Evolutionary conservation across 2,113 vertebrate species (phyloP).

Genomic region (Galemys pyrenaicus): DNA sequence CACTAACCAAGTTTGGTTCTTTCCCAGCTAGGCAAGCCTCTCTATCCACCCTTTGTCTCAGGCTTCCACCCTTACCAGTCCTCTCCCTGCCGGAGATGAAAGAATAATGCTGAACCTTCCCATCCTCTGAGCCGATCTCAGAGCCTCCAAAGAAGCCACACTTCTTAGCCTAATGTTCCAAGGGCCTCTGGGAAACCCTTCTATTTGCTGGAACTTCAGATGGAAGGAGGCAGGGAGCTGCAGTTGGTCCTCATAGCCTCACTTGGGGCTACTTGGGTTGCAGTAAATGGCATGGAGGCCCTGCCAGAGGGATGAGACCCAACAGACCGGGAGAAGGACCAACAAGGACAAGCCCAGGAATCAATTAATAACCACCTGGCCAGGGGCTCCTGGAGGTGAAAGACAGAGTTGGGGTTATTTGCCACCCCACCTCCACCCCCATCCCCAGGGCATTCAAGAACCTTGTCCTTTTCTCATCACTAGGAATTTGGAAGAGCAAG

Average conservation of each 20-base stretch:
- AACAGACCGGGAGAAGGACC: background rate
- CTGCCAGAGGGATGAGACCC: background rate
- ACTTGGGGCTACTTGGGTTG: background rate
- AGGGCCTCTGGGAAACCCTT: background rate
- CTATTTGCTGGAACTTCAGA: background rate
- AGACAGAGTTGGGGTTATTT: background rate
- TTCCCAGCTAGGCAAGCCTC: background rate
- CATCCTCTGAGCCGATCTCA: background rate
- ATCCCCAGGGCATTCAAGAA: background rate
- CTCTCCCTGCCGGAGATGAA: background rate
- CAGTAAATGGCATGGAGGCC: background rate
- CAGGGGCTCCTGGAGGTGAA: background rate
- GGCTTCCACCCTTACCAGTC: background rate
- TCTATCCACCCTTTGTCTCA: background rate
- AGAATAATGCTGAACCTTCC: background rate
- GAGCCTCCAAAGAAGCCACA: background rate
- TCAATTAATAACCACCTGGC: constrained; percentile 7
- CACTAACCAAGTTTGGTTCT: background rate
- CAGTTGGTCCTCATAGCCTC: background rate
- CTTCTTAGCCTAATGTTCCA: background rate
- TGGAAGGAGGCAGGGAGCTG: background rate
- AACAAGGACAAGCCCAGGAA: background rate
- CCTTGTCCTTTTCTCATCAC: background rate
- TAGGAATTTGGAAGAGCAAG: background rate
- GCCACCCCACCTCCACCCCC: background rate